These are phyloP conservation scores for Ophion ventricosus DNA, from an alignment of 2,888 invertebrate species.

Conservation along the genomic window DNA sequence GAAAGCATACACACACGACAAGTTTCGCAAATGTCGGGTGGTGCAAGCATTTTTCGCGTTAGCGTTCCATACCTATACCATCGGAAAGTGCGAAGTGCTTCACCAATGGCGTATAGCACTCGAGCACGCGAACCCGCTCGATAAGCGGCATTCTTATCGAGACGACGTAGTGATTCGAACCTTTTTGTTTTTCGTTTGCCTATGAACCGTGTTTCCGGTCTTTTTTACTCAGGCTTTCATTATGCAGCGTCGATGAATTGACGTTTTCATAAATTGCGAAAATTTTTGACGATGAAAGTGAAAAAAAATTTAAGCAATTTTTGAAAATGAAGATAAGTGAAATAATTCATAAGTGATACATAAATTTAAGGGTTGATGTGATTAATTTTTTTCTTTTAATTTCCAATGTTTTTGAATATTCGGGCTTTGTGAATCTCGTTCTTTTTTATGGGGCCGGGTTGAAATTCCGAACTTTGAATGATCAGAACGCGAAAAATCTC, in stretches of 20 bases:
- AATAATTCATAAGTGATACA: too few relatives aligned
- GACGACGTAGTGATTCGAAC: too few relatives aligned
- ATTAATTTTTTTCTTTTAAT: background rate
- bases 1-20: constrained; percentile 46
- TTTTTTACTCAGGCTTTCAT: constrained; percentile 26
- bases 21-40: constrained; percentile 42
- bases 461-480: too few relatives aligned
- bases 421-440: too few relatives aligned
- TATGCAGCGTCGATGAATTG: background rate
- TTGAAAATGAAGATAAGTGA: too few relatives aligned
- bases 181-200: constrained; percentile 5
- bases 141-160: constrained; percentile 58
- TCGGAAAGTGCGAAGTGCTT: constrained; percentile 14
- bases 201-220: constrained; percentile 34
- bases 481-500: too few relatives aligned
- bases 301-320: too few relatives aligned
- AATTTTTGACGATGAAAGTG: too few relatives aligned
- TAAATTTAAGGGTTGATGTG: too few relatives aligned
- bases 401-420: constrained; percentile 23
- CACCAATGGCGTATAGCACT: constrained; percentile 28
- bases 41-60: constrained; percentile 49
- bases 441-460: too few relatives aligned
- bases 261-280: too few relatives aligned
- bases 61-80: constrained; percentile 31
- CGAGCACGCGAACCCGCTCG: constrained; percentile 57